A percentile compares a stretch with the other conserved stretches of the same genome.
Evolutionary conservation across 1,140 invertebrate species (phyloP).

Genomic region (Bombus consobrinus): DNA sequence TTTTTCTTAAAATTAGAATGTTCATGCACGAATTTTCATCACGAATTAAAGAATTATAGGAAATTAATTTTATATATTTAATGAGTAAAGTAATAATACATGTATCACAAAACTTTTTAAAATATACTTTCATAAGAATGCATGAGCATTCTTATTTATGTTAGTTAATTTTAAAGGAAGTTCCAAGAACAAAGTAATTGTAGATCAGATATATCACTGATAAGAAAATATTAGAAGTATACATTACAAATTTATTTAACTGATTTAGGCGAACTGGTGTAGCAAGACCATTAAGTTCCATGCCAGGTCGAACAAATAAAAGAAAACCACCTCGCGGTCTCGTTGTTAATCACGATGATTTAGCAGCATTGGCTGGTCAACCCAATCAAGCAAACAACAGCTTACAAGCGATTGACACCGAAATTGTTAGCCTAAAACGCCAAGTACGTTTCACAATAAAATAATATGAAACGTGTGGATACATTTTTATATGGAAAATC

Average conservation of each 20-base stretch:
- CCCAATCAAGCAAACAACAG: constrained; percentile 91
- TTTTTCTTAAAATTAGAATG: constrained; percentile 51
- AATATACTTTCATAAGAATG: constrained; percentile 17
- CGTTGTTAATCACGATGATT: constrained; percentile 98
- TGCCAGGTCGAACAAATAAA: constrained; percentile 90
- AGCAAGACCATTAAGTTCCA: constrained; percentile 82
- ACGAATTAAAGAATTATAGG: not conserved
- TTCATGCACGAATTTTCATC: constrained; percentile 38
- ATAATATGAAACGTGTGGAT: constrained; percentile 78
- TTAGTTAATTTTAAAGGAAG: constrained; percentile 1
- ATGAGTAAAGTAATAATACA: not conserved
- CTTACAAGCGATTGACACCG: constrained; percentile 95
- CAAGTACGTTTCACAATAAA: constrained; percentile 88
- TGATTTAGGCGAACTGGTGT: constrained; percentile 81
- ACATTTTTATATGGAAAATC: constrained; percentile 75
- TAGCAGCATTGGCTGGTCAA: constrained; percentile 91
- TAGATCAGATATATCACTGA: constrained; percentile 29
- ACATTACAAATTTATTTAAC: constrained; percentile 52
- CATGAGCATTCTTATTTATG: constrained; percentile 52
- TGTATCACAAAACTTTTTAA: not conserved
- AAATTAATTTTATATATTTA: not conserved
- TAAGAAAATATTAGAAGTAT: constrained; percentile 11
- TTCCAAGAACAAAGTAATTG: constrained; percentile 9
- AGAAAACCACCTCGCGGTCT: constrained; percentile 97
- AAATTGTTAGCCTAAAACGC: constrained; percentile 96